phyloP scores from a whole-genome alignment of 2,113 vertebrate genomes.

The Meleagris gallopavo region DNA sequence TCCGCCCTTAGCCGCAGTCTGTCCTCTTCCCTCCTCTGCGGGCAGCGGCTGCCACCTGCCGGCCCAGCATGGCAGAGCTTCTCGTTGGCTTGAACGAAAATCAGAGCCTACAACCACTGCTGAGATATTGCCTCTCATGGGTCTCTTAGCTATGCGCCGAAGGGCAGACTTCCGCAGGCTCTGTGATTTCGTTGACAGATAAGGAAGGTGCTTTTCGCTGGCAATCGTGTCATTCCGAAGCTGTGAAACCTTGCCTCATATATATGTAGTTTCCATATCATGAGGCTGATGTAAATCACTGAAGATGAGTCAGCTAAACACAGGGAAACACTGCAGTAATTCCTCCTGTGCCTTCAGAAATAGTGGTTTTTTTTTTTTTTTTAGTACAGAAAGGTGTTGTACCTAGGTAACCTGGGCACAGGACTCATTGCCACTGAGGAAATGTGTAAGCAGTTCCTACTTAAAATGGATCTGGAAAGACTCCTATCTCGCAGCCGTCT shows the following conservation, averaged over 20 bases:
- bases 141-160: no score
- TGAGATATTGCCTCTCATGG: no score
- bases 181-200: rapidly evolving
- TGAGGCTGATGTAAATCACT: not conserved
- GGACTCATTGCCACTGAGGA: not conserved
- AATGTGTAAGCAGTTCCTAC: not conserved
- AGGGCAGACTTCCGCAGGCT: rapidly evolving
- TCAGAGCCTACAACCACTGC: no score
- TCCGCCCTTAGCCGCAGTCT: rapidly evolving
- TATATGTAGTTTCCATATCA: not conserved
- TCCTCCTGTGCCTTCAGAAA: not conserved
- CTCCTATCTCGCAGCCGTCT: not conserved
- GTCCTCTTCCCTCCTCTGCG: not conserved
- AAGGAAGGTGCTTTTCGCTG: not conserved
- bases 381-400: not conserved
- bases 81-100: not conserved
- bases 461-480: not conserved
- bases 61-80: not conserved
- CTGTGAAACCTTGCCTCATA: not conserved
- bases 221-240: not conserved
- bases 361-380: not conserved
- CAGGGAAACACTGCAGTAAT: not conserved
- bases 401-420: not conserved
- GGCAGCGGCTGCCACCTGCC: constrained; percentile 35
- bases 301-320: not conserved